Base-by-base conservation (phyloP, 2,797 vertebrate genomes). In the Gadopsis bispinosus region DNA sequence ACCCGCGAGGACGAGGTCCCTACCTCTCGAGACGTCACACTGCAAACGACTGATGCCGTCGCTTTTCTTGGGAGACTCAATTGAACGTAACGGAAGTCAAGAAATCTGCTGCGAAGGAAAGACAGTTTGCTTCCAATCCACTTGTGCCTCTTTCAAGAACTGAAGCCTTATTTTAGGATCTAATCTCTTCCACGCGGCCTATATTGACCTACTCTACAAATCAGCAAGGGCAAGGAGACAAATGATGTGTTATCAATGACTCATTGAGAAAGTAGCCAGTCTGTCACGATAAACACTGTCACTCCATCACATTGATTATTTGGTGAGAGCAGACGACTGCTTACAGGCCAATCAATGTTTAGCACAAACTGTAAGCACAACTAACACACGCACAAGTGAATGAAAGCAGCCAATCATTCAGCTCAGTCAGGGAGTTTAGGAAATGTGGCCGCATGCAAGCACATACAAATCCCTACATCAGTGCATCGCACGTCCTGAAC, bases 281-380 rank as follows among this genome's bases (percentile, higher is more conserved):
- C 75, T 19, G 80, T 86, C 81, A 69, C 14, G 70, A 33, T 75
- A 77, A 75, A 84, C 77, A 31, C 65, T 68, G 82, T 85, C 87
- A 54, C 83, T 90, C 77, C 81, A 79, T 84, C 79, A 69, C 72
- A 88, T 86, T 39, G 88, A 92, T 88, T 87, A 83, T 81, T 68
- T 61, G 79, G 29, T 83, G 80, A 63, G 58, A 87, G 72, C 69
- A 80, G 79, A 80, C 77, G 62, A 85, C 70, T 81, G 85, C 84
- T 91, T 85, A 87, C 89, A 82, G 86, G 84, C 79, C 81, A 62
- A 89, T 90, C 90, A 81, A 90, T 89, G 83, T 61, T 26, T 50
- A 37, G 73, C 65, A 79, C 48, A 71, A 77, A 81, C 43, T 77
- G 33, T 79, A 73, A 76, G 69, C 79, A 81, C 79, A 63, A 10